Percentiles rank a stretch among this genome's conserved stretches.
Evolutionary conservation across 2,797 vertebrate species (phyloP).

Genomic region (Syndactyla subalaris): DNA sequence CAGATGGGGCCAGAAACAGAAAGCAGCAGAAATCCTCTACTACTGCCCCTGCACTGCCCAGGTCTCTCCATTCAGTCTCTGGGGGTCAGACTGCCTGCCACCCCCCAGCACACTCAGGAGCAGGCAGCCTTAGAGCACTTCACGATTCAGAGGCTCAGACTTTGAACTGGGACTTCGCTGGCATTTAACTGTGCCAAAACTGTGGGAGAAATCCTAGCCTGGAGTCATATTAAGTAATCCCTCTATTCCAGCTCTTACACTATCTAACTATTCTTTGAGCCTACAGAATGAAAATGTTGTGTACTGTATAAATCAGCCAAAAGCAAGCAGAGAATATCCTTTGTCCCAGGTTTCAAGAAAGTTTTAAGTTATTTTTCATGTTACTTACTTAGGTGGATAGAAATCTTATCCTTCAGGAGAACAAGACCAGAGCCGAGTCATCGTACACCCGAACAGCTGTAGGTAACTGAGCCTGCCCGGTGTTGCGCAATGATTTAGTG

Average conservation of each 20-base stretch:
- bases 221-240: neutral
- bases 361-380: neutral
- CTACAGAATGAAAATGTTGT: neutral
- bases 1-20: neutral
- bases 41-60: neutral
- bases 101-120: neutral
- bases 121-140: neutral
- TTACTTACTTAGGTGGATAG: neutral
- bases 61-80: neutral
- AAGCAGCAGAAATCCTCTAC: neutral
- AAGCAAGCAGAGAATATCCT: neutral
- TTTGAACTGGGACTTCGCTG: neutral
- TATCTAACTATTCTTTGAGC: neutral
- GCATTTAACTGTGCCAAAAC: neutral
- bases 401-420: neutral
- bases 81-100: neutral
- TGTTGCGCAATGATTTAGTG: conserved; percentile 8
- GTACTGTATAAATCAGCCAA: neutral
- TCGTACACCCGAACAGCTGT: neutral
- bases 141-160: accelerated
- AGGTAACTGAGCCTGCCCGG: neutral
- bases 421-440: neutral
- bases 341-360: neutral
- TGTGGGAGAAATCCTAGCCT: neutral
- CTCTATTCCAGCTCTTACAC: neutral